Conservation (phyloP, 2,113 vertebrate species). For the Maccullochella peelii region DNA sequence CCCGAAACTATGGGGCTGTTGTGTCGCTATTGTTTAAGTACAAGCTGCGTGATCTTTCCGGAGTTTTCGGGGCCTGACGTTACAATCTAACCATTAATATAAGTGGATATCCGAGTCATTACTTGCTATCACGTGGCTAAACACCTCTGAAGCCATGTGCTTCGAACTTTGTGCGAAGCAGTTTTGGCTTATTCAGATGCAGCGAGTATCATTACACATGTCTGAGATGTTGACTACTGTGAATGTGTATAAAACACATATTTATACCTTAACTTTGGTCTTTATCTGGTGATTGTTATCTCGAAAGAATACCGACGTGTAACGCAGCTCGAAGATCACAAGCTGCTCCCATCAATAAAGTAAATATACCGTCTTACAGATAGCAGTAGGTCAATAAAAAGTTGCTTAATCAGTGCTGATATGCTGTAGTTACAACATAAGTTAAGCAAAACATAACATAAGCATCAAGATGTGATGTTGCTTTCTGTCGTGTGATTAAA, state of each 20-base stretch:
- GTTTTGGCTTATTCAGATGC: not conserved
- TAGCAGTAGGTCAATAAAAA: not conserved
- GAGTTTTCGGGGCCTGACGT: not conserved
- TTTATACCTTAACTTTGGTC: not conserved
- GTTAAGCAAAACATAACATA: too few species aligned
- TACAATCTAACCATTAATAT: not conserved
- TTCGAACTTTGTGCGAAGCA: not conserved
- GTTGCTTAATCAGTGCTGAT: not conserved
- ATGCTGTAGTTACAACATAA: not conserved
- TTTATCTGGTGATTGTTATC: not conserved
- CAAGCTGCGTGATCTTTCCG: constrained; percentile 29
- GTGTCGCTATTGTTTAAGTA: not conserved
- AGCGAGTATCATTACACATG: not conserved
- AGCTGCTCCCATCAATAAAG: not conserved
- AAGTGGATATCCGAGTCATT: not conserved
- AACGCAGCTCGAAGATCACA: constrained; percentile 32
- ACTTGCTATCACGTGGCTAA: not conserved
- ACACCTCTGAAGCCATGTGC: not conserved
- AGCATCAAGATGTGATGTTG: not conserved
- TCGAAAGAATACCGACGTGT: not conserved
- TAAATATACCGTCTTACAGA: not conserved
- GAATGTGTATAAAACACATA: not conserved
- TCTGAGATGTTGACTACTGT: not conserved
- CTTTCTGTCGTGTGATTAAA: not conserved
- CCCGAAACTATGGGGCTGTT: not conserved